Base-by-base conservation (phyloP, 2,113 vertebrate species). In the Plecotus auritus region DNA sequence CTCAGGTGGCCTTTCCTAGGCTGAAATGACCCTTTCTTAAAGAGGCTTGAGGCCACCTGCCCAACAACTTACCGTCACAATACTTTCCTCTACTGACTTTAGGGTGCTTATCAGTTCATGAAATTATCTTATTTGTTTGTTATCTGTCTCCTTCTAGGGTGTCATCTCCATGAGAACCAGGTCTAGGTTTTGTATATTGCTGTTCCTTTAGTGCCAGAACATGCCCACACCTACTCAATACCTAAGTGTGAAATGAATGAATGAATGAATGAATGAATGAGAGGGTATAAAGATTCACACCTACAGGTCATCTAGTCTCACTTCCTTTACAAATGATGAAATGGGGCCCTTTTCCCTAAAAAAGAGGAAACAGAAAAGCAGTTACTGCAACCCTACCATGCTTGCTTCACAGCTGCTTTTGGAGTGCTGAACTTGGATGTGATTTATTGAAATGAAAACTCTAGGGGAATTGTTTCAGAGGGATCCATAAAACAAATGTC, bases 371-470 rank as follows among this genome's bases (percentile, higher is more conserved):
- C 51, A 66, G 77, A 37, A 72, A 85, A 91, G 78, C 61, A 54
- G 47, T 69, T 70, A 47, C 61, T 56, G 28, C 18, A 23, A 30
- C 73, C 56, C n/a, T 12, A 30, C 66, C 70, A 35, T 0, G 2
- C 40, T 59, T 45, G 51, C 32, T 61, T 61, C 26, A 61, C 10
- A 26, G 59, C 59, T 94, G 35, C 69, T 91, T 92, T 91, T 91
- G 45, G 77, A 95, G 74, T 16, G 18, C 64, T 96, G 85, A 72
- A 81, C 70, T 91, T 72, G 16, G 93, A 42, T 49, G 8, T 80
- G 85, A 97, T 96, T 96, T 90, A 96, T 95, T 95, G 90, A 95
- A 90, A 95, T 91, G 80, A 94, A 91, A 96, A 97, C 95, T 97
- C 96, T 16, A 32, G 78, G 88, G 91, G 54, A 67, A 89, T 76